Evolutionary conservation across 2,888 invertebrate species (phyloP).

Genomic region (Polietes domitor): DNA sequence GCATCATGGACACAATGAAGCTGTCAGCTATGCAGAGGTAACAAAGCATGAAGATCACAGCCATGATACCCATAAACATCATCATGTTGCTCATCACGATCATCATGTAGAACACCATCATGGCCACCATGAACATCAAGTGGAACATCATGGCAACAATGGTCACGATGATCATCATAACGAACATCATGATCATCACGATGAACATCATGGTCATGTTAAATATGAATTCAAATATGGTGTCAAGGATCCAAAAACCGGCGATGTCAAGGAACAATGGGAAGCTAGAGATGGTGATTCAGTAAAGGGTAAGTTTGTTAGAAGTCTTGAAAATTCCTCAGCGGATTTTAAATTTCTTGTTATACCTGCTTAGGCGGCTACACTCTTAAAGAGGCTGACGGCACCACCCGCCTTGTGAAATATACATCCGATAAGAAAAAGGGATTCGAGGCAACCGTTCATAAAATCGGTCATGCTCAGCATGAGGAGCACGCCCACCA

Average conservation of each 20-base stretch:
- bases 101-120: too few relatives aligned
- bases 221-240: constrained; percentile 50
- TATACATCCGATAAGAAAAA: constrained; percentile 34
- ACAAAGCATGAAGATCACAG: constrained; percentile 66
- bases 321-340: too few relatives aligned
- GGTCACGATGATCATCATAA: constrained; percentile 55
- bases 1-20: neutral
- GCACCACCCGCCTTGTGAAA: constrained; percentile 36
- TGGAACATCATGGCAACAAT: too few relatives aligned
- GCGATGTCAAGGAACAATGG: constrained; percentile 39
- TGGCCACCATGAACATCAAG: too few relatives aligned
- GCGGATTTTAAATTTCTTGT: too few relatives aligned
- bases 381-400: constrained; percentile 36
- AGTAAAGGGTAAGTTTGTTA: constrained; percentile 40
- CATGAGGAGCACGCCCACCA: neutral
- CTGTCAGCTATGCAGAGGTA: neutral
- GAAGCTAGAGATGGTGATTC: constrained; percentile 36
- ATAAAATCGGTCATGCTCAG: constrained; percentile 28
- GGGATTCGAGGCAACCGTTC: constrained; percentile 33
- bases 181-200: too few relatives aligned
- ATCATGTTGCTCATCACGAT: too few relatives aligned
- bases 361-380: constrained; percentile 43
- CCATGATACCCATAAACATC: constrained; percentile 12
- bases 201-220: neutral
- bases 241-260: constrained; percentile 43